Evolutionary conservation across 2,797 vertebrate genomes (phyloP).

Genomic region (Onychomys arenicola): DNA sequence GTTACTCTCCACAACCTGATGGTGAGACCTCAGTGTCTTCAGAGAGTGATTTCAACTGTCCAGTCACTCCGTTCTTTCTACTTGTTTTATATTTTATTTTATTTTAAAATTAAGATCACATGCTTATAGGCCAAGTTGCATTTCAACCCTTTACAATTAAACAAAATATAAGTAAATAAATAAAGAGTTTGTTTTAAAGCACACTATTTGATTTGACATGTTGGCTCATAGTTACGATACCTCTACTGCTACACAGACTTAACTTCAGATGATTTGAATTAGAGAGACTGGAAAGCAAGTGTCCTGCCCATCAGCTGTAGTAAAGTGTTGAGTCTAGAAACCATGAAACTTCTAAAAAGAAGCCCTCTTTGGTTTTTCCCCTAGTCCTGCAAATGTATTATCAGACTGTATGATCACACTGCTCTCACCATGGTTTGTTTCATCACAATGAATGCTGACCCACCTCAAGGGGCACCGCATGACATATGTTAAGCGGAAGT

Average conservation of each 20-base stretch:
- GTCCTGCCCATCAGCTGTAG: constrained; percentile 13
- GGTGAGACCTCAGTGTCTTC: constrained; percentile 38
- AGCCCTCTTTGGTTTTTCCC: constrained; percentile 56
- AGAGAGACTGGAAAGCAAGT: constrained; percentile 23
- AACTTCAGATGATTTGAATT: constrained; percentile 54
- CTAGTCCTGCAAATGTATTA: constrained; percentile 45
- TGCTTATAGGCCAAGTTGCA: constrained; percentile 27
- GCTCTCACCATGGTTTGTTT: constrained; percentile 69
- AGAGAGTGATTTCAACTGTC: constrained; percentile 60
- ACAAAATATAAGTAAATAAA: background rate
- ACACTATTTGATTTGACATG: constrained; percentile 38
- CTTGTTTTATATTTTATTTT: constrained; percentile 45
- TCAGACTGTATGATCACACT: constrained; percentile 76
- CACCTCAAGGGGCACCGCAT: constrained; percentile 51
- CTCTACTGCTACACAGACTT: constrained; percentile 59
- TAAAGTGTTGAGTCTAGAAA: constrained; percentile 62
- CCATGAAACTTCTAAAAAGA: constrained; percentile 20
- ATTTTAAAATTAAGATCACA: constrained; percentile 56
- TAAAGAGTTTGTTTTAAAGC: background rate
- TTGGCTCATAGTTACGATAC: constrained; percentile 36
- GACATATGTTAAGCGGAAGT: constrained; percentile 46
- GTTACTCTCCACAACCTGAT: background rate
- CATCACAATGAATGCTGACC: constrained; percentile 72
- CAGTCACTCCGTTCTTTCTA: constrained; percentile 62
- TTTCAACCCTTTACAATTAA: constrained; percentile 38